phyloP scores from a whole-genome alignment of 1,140 invertebrate genomes.

The Procambarus clarkii region DNA sequence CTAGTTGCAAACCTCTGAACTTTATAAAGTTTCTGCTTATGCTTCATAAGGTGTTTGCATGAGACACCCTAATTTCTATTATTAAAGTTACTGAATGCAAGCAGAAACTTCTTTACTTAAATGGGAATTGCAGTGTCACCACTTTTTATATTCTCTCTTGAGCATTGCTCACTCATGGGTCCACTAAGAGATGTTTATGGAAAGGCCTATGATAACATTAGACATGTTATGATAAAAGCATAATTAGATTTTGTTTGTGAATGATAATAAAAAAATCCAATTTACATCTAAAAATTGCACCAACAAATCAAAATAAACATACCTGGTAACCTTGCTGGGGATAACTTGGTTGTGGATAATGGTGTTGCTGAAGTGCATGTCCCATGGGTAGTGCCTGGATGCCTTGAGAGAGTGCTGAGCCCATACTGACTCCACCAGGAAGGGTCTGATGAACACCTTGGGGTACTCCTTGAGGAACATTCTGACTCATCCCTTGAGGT shows the following conservation, averaged over 20 bases:
- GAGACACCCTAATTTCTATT: too few relatives aligned
- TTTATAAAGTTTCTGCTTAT: too few relatives aligned
- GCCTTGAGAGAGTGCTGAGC: conserved; percentile 43
- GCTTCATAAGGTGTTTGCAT: too few relatives aligned
- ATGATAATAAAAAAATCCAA: neutral
- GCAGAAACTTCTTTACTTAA: too few relatives aligned
- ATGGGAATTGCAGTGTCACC: too few relatives aligned
- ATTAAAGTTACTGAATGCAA: too few relatives aligned
- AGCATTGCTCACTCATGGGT: too few relatives aligned
- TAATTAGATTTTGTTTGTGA: neutral
- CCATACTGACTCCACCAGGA: conserved; percentile 39
- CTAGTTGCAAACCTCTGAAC: too few relatives aligned
- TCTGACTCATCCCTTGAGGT: conserved; percentile 38
- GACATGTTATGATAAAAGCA: neutral
- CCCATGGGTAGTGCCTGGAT: conserved; percentile 48
- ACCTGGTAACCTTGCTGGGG: conserved; percentile 62
- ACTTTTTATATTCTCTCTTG: too few relatives aligned
- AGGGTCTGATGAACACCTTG: conserved; percentile 50
- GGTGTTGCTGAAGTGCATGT: conserved; percentile 42
- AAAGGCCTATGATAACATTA: neutral
- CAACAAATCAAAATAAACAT: neutral
- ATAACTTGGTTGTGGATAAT: conserved; percentile 36
- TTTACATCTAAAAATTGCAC: neutral
- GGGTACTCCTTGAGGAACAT: conserved; percentile 43
- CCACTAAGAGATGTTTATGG: too few relatives aligned